A percentile compares a stretch with the other conserved stretches of the same genome.
Conservation (phyloP, 2,797 vertebrate species). For the Channa striata region DNA sequence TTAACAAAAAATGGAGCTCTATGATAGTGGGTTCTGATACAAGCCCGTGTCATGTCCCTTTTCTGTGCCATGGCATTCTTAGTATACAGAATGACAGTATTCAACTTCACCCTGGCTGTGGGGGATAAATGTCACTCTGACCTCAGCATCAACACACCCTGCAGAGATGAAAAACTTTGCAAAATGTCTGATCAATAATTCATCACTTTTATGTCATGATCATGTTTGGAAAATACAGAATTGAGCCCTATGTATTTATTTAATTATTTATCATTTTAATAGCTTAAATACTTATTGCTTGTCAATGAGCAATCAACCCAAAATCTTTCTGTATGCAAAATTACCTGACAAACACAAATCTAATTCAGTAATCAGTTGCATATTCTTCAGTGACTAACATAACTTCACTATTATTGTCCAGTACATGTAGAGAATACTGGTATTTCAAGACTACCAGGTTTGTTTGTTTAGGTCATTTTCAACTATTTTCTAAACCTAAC, state of each 20-base stretch:
- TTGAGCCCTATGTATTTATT: not conserved
- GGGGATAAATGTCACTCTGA: conserved; percentile 11
- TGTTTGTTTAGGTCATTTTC: too few relatives aligned
- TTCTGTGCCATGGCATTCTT: not conserved
- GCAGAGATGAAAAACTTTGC: conserved; percentile 42
- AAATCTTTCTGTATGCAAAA: too few relatives aligned
- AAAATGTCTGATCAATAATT: conserved; percentile 41
- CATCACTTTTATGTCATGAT: conserved; percentile 2
- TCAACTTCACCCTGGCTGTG: conserved; percentile 2
- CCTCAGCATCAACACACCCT: conserved; percentile 17
- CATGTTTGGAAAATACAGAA: not conserved
- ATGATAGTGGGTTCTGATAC: not conserved
- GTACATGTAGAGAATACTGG: too few relatives aligned
- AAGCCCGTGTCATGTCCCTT: not conserved
- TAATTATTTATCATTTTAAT: not conserved
- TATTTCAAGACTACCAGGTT: too few relatives aligned
- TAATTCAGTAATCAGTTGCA: too few relatives aligned
- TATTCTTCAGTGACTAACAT: too few relatives aligned
- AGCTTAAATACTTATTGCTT: too few relatives aligned
- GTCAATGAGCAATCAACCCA: too few relatives aligned
- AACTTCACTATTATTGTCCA: too few relatives aligned
- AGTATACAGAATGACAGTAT: not conserved
- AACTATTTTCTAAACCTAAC: too few relatives aligned
- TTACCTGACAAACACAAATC: too few relatives aligned
- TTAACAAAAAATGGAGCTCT: not conserved